Base-by-base conservation (phyloP, 1,140 invertebrate genomes). In the Heliconius himera region DNA sequence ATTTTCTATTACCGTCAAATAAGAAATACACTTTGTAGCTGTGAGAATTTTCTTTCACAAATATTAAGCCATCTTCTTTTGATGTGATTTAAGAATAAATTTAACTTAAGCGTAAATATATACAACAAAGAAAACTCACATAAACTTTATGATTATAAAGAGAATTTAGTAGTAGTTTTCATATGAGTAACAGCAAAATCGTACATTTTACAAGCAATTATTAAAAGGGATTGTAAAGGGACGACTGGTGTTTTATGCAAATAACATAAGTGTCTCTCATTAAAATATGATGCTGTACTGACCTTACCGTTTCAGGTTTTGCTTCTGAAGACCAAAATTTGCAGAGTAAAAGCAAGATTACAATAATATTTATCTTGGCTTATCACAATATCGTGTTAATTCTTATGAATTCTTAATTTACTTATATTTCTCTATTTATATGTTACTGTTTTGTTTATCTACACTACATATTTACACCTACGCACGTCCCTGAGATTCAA, bases 271-370 rank as follows among this genome's bases (percentile, higher is more conserved):
- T 83, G 80, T 54, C 80, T 86, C 4, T 33, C 83, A 88, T 90
- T 91, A 90, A 89, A 86, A 87, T 84, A 81, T 87, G 81, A 82
- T 84, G 87, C 82, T 78, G 70, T 38, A 84, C 80, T 85, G 85
- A 83, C 78, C 78, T n/a, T 74, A 66, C 22, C 78, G 66, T 76
- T 80, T 81, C 60, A 29, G 71, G 56, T 82, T 73, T 75, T 82
- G 70, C 75, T 76, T 76, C 73, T 80, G 78, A 74, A 80, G 51
- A 80, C 38, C 73, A 78, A 82, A 81, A 78, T 73, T 80, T 56
- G 9, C 18, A 51, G 49, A 51, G 49, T 51, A 51, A 18, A 20
- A 8, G 8, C 18, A 11, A 56, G 54, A 56, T 56, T 56, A 56
- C 22, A 56, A 22, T 22, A 22, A 22, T 56, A n/a, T 22, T 56